These are phyloP conservation scores for Spizaetus ornatus DNA, from an alignment of 2,113 vertebrate species.

Conservation along the genomic window DNA sequence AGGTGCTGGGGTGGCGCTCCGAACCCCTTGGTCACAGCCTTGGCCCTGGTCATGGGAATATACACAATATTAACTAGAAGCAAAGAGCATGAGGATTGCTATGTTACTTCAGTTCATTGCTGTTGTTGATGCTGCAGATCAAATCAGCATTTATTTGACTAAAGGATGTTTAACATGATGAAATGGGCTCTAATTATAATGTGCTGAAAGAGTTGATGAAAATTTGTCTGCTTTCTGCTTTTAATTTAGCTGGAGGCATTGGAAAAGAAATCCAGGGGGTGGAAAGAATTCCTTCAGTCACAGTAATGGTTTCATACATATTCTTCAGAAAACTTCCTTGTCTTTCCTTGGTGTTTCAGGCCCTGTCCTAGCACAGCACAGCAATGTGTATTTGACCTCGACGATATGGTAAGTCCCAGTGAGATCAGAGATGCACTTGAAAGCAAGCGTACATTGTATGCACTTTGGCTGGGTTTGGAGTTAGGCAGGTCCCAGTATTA, in stretches of 20 bases:
- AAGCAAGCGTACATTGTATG: neutral
- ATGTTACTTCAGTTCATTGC: neutral
- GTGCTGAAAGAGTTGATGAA: constrained; percentile 36
- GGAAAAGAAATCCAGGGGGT: neutral
- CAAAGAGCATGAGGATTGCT: neutral
- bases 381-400: neutral
- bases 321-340: neutral
- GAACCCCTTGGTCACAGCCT: neutral
- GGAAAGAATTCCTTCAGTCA: constrained; percentile 2
- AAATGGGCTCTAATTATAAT: constrained; percentile 35
- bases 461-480: neutral
- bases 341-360: neutral
- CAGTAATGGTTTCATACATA: neutral
- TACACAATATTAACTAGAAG: neutral
- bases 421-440: neutral
- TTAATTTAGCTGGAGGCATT: constrained; percentile 44
- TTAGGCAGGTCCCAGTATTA: neutral
- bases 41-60: neutral
- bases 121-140: constrained; percentile 4
- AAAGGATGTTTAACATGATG: neutral
- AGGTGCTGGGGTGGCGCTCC: neutral
- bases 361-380: neutral
- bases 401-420: fast-evolving
- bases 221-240: constrained; percentile 20
- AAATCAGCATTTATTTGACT: constrained; percentile 10